Evolutionary conservation across 2,113 vertebrate species (phyloP).

Genomic region (Noctilio leporinus): DNA sequence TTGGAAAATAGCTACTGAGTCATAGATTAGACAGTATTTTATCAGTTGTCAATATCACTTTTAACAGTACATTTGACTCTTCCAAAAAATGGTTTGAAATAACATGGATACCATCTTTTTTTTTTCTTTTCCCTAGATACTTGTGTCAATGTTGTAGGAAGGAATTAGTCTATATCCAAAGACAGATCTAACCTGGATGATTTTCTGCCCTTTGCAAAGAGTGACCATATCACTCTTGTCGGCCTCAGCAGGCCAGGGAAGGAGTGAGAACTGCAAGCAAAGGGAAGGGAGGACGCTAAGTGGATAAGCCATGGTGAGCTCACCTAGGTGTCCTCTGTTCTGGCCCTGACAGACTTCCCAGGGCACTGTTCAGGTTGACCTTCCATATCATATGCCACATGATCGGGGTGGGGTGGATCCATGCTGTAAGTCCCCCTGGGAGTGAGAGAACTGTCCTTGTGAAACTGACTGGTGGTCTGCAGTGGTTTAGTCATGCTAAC

Average conservation of each 20-base stretch:
- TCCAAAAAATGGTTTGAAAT: neutral
- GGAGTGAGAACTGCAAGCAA: neutral
- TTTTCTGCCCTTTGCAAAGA: neutral
- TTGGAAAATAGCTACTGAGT: constrained; percentile 29
- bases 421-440: neutral
- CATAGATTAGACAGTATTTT: constrained; percentile 31
- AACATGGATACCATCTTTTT: neutral
- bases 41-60: constrained; percentile 16
- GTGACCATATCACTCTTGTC: neutral
- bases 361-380: fast-evolving
- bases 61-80: neutral
- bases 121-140: neutral
- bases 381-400: neutral
- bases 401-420: neutral
- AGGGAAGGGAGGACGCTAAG: neutral
- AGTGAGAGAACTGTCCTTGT: neutral
- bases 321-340: neutral
- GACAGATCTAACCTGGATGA: neutral
- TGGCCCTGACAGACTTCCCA: neutral
- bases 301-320: neutral
- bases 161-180: neutral
- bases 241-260: neutral
- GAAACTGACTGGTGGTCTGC: neutral
- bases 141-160: neutral
- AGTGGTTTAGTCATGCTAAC: neutral